Base-by-base conservation (phyloP, 2,113 vertebrate genomes). In the Ia io region DNA sequence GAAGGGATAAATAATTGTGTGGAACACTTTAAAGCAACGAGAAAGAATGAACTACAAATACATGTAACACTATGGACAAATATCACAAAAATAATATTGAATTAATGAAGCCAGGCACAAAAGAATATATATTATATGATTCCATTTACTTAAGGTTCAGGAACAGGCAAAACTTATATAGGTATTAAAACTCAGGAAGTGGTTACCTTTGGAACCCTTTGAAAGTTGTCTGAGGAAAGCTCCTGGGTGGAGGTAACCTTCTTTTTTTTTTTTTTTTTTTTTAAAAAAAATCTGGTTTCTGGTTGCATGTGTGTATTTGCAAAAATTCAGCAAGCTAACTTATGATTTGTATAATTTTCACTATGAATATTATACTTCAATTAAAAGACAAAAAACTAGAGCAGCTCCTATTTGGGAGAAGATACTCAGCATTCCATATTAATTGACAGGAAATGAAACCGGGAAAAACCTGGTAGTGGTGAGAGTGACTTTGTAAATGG, bases 251-350 rank as follows among this genome's bases (percentile, higher is more conserved):
- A 61, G 49, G 11, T n/a, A 70, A 51, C 30, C 78, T n/a, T 77
- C 11, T 25, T 89, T 44, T 88, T 28, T 49, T 4, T 25, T 65
- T 73, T 70, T 65, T 44, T n/a, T n/a, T n/a, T n/a, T n/a, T n/a
- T n/a, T n/a, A n/a, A n/a, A n/a, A n/a, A n/a, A 63, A 6, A 88
- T 69, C 22, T 88, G 56, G 25, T 3, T 95, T 95, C 83, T 90
- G 16, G 13, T 77, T 53, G 17, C 32, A 37, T 88, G 28, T 6
- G 4, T 70, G 30, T 76, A 4, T 69, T 88, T 91, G 65, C 23
- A 73, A 73, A 90, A 94, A 65, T 37, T 77, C 10, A 70, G 77
- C 25, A 84, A 40, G 32, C 2, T 78, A 59, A 17, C 12, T 37
- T 91, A 44, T 20, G 47, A 59, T 71, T 71, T 80, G 13, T 92